A percentile compares a stretch with the other conserved stretches of the same genome.
Conservation (phyloP, 2,888 invertebrate genomes). For the Trichacis sp. region DNA sequence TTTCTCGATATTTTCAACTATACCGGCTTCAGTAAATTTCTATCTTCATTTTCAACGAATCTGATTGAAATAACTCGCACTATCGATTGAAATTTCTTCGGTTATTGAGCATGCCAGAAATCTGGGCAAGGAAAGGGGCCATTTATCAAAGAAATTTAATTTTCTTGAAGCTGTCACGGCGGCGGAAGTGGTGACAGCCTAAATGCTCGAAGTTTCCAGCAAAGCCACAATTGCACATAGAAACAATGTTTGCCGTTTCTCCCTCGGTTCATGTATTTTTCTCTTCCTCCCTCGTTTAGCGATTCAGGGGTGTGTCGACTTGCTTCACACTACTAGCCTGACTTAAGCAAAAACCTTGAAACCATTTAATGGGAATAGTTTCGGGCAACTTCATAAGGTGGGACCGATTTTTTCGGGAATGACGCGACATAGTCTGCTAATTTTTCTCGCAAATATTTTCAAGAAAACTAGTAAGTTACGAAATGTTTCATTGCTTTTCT, state of each 20-base stretch:
- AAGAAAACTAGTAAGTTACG: too few species aligned
- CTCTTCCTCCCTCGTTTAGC: slow-evolving; percentile 22
- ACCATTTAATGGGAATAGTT: slow-evolving; percentile 62
- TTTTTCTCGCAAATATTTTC: too few species aligned
- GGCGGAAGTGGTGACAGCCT: slow-evolving; percentile 50
- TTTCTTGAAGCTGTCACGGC: slow-evolving; percentile 40
- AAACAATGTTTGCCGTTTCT: slow-evolving; percentile 50
- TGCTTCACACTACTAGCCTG: slow-evolving; percentile 29
- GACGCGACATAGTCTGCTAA: too few species aligned
- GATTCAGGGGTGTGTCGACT: slow-evolving; percentile 20
- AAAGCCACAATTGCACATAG: slow-evolving; percentile 54
- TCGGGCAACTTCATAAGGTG: slow-evolving; percentile 41
- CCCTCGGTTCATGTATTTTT: slow-evolving; percentile 33
- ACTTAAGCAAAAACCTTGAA: slow-evolving; percentile 49
- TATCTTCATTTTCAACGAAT: too few species aligned
- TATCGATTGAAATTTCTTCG: too few species aligned
- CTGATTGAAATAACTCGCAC: too few species aligned
- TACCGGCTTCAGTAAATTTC: too few species aligned
- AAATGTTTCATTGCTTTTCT: too few species aligned
- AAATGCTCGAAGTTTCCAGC: slow-evolving; percentile 56
- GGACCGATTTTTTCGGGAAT: too few species aligned
- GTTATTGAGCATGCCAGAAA: slow-evolving; percentile 18
- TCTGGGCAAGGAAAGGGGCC: neutral
- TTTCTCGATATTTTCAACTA: too few species aligned
- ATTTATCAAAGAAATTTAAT: slow-evolving; percentile 41